A percentile compares a stretch with the other conserved stretches of the same genome.
These are phyloP conservation scores for Reticulitermes lucifugus DNA, from an alignment of 2,888 invertebrate species.

Conservation along the genomic window DNA sequence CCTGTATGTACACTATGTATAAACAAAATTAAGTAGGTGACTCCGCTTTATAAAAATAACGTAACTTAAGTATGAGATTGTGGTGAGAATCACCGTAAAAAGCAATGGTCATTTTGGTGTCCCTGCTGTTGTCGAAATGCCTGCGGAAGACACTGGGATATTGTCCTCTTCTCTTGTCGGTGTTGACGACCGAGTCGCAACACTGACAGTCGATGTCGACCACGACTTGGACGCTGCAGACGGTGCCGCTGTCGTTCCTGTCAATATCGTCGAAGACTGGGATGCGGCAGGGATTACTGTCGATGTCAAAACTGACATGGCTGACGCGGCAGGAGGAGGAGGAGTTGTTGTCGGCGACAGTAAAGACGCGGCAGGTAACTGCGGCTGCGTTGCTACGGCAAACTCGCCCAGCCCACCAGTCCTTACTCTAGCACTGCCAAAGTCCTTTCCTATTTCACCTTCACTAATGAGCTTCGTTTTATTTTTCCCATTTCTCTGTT, in stretches of 20 bases:
- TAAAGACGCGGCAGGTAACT: conserved; percentile 17
- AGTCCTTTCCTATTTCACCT: background rate
- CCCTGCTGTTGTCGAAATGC: conserved; percentile 12
- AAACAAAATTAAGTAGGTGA: conserved; percentile 23
- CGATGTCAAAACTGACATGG: background rate
- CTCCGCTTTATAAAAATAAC: background rate
- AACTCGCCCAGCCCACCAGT: conserved; percentile 29
- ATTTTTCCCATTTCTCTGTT: conserved; percentile 4
- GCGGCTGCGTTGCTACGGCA: background rate
- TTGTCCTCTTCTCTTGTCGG: background rate
- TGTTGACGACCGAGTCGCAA: background rate
- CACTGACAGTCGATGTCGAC: background rate
- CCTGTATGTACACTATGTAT: conserved; percentile 25
- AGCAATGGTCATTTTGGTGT: conserved; percentile 14
- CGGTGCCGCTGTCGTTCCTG: conserved; percentile 48
- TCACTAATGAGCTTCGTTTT: conserved; percentile 24
- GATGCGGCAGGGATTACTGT: background rate
- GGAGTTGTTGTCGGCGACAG: background rate
- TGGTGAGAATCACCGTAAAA: background rate
- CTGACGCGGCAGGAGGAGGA: background rate
- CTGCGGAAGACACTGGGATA: background rate
- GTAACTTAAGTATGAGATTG: background rate
- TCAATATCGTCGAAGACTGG: conserved; percentile 53
- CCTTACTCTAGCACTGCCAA: background rate
- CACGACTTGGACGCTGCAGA: conserved; percentile 24